Base-by-base conservation (phyloP, 2,113 vertebrate species). In the Anhinga rufa region DNA sequence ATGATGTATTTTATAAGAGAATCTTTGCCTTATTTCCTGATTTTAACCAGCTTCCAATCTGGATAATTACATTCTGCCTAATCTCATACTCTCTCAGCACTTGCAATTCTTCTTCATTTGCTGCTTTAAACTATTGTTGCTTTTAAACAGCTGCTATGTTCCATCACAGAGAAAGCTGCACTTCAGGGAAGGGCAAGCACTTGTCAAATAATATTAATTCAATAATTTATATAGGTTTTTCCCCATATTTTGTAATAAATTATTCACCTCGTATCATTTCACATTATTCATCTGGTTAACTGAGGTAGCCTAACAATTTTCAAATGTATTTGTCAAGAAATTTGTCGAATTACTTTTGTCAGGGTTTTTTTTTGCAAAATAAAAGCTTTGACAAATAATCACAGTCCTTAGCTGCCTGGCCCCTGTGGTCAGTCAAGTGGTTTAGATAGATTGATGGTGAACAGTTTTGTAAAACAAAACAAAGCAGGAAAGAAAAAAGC, bases 141-240 rank as follows among this genome's bases (percentile, higher is more conserved):
- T 95, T 96, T 97, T 96, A 96, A 96, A 92, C 96, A 96, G 91
- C 94, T 97, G 91, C 90, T 97, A 25, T 92, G 68, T 90, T 95
- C 84, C 84, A 86, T 94, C 95, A 91, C 66, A 88, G 84, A 85
- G 86, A 94, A 95, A 94, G 84, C 78, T 81, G 68, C 93, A 96
- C 89, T 91, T 97, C 78, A 85, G 93, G 89, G 92, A 95, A 97
- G 89, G 96, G 89, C 91, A 96, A 96, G 84, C 68, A 92, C 94
- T 95, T 97, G 93, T 96, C 97, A 96, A 97, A 93, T 90, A 95
- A 94, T 95, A 96, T 97, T 97, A 96, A 87, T 95, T 97, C 87
- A 95, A 96, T 96, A 95, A 96, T 96, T 97, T 95, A 90, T 96
- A 85, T 76, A 40, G 51, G 21, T 86, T 77, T 58, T 6, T 3